phyloP scores from a whole-genome alignment of 2,797 vertebrate genomes.

The Thalassophryne amazonica region DNA sequence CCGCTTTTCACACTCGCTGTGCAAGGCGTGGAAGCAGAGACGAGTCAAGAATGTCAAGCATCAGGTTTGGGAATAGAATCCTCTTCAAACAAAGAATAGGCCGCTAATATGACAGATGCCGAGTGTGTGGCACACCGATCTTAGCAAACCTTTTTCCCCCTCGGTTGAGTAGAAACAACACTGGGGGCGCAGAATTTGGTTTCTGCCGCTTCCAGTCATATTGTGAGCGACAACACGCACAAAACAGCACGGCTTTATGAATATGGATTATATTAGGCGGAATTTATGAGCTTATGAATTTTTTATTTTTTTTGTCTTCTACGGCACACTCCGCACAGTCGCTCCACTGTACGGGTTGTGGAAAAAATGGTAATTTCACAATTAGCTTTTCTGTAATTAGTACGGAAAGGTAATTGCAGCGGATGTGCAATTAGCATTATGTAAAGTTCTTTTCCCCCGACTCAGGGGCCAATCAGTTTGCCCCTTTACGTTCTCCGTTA shows the following conservation, averaged over 20 bases:
- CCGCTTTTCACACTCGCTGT: slow-evolving; percentile 29
- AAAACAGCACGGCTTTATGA: slow-evolving; percentile 10
- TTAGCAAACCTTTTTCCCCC: slow-evolving; percentile 33
- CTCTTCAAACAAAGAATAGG: slow-evolving; percentile 44
- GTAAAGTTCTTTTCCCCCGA: slow-evolving; percentile 69
- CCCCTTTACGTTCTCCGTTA: slow-evolving; percentile 55
- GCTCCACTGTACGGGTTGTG: slow-evolving; percentile 39
- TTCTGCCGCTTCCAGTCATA: slow-evolving; percentile 9
- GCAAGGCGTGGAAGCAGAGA: slow-evolving; percentile 39
- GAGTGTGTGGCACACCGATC: slow-evolving; percentile 39
- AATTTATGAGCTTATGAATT: slow-evolving; percentile 11
- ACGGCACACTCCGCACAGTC: slow-evolving; percentile 12
- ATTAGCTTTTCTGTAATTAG: slow-evolving; percentile 76
- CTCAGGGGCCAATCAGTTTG: slow-evolving; percentile 70
- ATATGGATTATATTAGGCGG: slow-evolving; percentile 30
- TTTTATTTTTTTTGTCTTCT: background rate
- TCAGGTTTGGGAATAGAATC: slow-evolving; percentile 49
- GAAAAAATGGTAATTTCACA: slow-evolving; percentile 64
- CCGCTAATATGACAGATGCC: slow-evolving; percentile 57
- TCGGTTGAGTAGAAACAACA: slow-evolving; percentile 28
- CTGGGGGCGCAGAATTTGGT: slow-evolving; percentile 18
- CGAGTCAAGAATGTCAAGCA: slow-evolving; percentile 63
- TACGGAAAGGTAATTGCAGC: slow-evolving; percentile 72
- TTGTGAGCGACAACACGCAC: background rate
- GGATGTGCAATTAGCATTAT: slow-evolving; percentile 79